These are phyloP conservation scores for Florisuga fusca DNA, from an alignment of 2,797 vertebrate genomes.

Conservation along the genomic window DNA sequence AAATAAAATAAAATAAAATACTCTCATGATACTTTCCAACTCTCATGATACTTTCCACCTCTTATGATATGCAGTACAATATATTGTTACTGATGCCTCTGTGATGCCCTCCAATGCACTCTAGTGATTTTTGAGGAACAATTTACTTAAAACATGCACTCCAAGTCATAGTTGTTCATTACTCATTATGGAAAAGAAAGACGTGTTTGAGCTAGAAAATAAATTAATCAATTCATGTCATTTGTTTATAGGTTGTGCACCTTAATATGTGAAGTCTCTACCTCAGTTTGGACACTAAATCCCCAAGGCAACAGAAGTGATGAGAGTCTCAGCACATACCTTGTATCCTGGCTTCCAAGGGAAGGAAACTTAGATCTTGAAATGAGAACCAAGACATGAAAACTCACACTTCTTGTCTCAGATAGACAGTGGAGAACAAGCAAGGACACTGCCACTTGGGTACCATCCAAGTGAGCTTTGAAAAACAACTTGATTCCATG, in stretches of 20 bases:
- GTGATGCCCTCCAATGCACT: background rate
- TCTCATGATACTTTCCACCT: background rate
- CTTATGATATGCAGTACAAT: background rate
- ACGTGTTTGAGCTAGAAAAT: background rate
- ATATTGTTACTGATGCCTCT: background rate
- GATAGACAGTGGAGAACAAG: rapidly evolving
- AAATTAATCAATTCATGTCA: background rate
- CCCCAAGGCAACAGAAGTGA: background rate
- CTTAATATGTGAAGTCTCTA: background rate
- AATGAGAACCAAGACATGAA: background rate
- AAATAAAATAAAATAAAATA: background rate
- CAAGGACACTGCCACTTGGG: rapidly evolving
- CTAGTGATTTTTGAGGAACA: background rate
- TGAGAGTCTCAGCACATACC: rapidly evolving
- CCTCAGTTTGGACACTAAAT: background rate
- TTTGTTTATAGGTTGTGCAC: background rate
- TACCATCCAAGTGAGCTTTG: background rate
- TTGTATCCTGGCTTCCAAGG: background rate
- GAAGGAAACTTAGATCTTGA: background rate
- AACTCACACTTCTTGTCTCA: background rate
- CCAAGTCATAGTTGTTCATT: rapidly evolving
- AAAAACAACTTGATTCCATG: background rate
- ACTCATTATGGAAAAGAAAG: background rate
- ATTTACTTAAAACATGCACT: background rate
- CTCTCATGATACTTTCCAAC: background rate